Evolutionary conservation across 2,797 vertebrate species (phyloP).

Genomic region (Ceryle rudis): DNA sequence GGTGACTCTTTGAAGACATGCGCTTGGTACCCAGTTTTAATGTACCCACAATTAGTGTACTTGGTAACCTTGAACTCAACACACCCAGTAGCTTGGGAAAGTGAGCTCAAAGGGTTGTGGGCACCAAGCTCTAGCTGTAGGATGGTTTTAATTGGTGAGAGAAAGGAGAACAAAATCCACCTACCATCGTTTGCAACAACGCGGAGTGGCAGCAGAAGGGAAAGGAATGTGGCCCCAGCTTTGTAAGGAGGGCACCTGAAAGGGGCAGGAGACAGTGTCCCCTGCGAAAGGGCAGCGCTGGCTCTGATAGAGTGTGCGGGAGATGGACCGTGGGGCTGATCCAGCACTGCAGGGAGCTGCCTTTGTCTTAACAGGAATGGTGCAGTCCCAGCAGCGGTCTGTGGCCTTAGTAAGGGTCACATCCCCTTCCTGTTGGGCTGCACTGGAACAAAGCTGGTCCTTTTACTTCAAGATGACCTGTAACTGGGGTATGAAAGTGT

Average conservation of each 20-base stretch:
- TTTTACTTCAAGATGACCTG: not conserved
- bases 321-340: not conserved
- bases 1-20: not conserved
- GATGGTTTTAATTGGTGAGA: not conserved
- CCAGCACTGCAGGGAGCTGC: not conserved
- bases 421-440: not conserved
- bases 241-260: not conserved
- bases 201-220: not conserved
- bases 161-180: not conserved
- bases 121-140: not conserved
- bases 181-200: not conserved
- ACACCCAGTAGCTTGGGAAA: conserved; percentile 45
- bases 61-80: conserved; percentile 10
- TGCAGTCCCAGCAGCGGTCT: not conserved
- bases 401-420: not conserved
- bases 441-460: not conserved
- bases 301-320: not conserved
- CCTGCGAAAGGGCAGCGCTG: rapidly evolving
- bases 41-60: not conserved
- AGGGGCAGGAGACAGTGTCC: not conserved
- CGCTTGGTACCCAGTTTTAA: not conserved
- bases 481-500: not conserved
- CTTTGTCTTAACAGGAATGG: not conserved
- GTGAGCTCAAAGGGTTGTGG: conserved; percentile 39
- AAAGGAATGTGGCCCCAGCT: rapidly evolving